Evolutionary conservation across 2,113 vertebrate species (phyloP), one percentile per base, ranked within the genome.

Genomic region (Chionomys nivalis): DNA sequence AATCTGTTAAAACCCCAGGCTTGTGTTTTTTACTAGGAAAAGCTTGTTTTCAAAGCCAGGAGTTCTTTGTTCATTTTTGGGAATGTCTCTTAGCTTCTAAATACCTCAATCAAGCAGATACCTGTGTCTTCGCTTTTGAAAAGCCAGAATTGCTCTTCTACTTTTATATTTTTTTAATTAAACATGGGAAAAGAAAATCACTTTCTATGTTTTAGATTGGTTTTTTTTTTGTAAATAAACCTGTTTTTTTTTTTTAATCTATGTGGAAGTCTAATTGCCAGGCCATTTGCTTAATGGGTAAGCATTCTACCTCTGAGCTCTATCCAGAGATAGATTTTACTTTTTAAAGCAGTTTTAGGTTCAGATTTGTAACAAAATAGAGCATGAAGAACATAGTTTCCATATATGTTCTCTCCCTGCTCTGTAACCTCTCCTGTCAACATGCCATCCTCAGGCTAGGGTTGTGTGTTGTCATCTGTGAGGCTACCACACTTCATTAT

Each of bases 121-220:
- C 16, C 28, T 77, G 11, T 87, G 16, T 70, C 78, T 95, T 94
- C 90, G 23, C 31, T 93, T 96, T 93, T 96, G 55, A 76, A 81
- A 96, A 88, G 44, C 5, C 17, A 61, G 49, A 23, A 52, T 95
- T 93, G 42, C 3, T 28, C 19, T 91, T 93, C 24, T 78, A 52
- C 28, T 79, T 95, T 87, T 26, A 63, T 86, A 31, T 92, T 97
- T 92, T 95, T 24, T 39, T 89, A 87, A 79, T 79, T 82, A 96
- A 92, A 91, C 11, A 39, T 28, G 49, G 14, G 3, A 19, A 77
- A 14, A 78, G 76, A 65, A 33, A 89, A 9, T 72, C 24, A 19
- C 16, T 87, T 76, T 85, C 86, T 6, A 76, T 89, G 63, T 85
- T 94, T 73, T 93, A 89, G 68, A n/a, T 68, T n/a, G n/a, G n/a